Conservation (phyloP, 1,140 invertebrate species). For the Belonocnema kinseyi region DNA sequence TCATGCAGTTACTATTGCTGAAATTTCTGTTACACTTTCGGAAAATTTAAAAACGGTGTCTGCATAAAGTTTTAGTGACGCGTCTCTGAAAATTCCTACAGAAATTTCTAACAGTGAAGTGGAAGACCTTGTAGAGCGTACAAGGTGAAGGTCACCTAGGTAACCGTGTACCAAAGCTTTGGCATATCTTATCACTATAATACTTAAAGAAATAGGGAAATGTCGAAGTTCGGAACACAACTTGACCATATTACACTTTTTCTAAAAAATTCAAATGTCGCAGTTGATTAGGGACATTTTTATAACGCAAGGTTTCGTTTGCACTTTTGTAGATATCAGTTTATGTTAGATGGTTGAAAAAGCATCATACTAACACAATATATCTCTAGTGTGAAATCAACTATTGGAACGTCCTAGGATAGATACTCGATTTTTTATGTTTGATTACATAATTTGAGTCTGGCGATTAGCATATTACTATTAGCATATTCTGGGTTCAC, state of each 20-base stretch:
- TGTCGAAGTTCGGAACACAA: neutral
- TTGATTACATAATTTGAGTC: conserved; percentile 1
- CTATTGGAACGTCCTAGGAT: no score
- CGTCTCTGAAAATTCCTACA: no score
- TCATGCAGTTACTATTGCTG: no score
- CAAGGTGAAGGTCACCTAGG: conserved; percentile 39
- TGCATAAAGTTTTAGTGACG: no score
- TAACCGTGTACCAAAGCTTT: neutral
- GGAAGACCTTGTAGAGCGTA: neutral
- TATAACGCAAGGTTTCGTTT: neutral
- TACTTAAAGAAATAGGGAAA: neutral
- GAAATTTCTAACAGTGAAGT: no score
- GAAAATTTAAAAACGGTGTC: no score
- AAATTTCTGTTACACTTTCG: no score
- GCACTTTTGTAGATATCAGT: no score
- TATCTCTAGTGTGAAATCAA: neutral
- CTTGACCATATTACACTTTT: no score
- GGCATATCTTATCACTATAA: neutral
- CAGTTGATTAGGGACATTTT: neutral
- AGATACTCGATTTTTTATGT: neutral
- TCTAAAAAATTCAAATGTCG: neutral
- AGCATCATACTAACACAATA: no score
- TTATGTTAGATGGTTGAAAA: no score
- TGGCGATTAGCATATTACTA: neutral
- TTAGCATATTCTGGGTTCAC: neutral